Base-by-base conservation (phyloP, 2,888 invertebrate species). In the Brachypterus glaber region DNA sequence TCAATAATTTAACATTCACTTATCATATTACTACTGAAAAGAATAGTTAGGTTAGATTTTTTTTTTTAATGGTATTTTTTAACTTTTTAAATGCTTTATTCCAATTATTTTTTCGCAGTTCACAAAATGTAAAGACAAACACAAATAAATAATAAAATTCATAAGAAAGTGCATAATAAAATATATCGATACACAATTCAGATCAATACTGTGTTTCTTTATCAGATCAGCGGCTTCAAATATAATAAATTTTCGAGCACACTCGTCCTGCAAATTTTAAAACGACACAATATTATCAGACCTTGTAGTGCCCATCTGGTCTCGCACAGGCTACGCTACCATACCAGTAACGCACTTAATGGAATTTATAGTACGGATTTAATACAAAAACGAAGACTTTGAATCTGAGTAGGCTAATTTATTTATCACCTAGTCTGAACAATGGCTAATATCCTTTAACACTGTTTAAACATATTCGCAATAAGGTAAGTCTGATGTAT, bases 291-390 rank as follows among this genome's bases (percentile, higher is more conserved):
- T n/a, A 9, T 25, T 38, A 33, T 18, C n/a, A 7, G 16, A 31
- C 17, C 12, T 8, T 24, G 12, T 39, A 55, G 30, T 44, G 53
- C 35, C 52, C 45, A 38, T 37, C 47, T 60, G 60, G 54, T 39
- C 51, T 35, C 44, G 45, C 52, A 43, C 40, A 46, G 40, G 44
- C 51, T 57, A 54, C 57, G 59, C 61, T 60, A 60, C 62, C 60
- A 61, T 59, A 31, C 60, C 62, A 53, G 62, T 63, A 63, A 63
- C 57, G 62, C 60, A 63, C 60, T 60, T 60, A 60, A 62, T 58
- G 59, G 58, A 60, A 63, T 62, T 63, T 63, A 63, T 62, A 53
- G 58, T 53, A 54, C 50, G 57, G 59, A 60, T 59, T 60, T 59
- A 27, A 21, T 52, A 53, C 51, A 54, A 54, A 57, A 54, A 57